These are phyloP conservation scores for Seladonia tumulorum DNA, from an alignment of 2,888 invertebrate genomes.

Conservation along the genomic window DNA sequence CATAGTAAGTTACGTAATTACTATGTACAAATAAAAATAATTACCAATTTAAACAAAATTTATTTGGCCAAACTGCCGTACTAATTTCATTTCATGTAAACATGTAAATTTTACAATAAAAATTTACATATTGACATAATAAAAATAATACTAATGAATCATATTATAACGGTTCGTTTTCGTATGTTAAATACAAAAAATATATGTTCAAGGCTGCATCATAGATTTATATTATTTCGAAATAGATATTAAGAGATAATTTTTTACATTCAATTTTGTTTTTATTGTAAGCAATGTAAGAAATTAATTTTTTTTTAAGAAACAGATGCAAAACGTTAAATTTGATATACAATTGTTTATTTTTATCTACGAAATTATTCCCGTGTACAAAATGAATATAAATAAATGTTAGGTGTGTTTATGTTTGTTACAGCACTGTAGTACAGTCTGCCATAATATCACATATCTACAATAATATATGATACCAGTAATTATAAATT, in stretches of 20 bases:
- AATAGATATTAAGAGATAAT: background rate
- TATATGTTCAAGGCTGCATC: conserved; percentile 25
- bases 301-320: conserved; percentile 28
- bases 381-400: conserved; percentile 83
- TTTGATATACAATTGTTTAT: conserved; percentile 73
- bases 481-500: conserved; percentile 74
- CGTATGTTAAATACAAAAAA: conserved; percentile 32
- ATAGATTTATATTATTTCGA: conserved; percentile 18
- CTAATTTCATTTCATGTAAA: background rate
- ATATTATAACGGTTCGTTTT: background rate
- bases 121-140: conserved; percentile 49
- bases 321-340: conserved; percentile 41
- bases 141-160: conserved; percentile 4
- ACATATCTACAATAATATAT: conserved; percentile 74
- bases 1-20: conserved; percentile 15
- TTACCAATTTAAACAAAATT: conserved; percentile 21
- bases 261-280: conserved; percentile 12
- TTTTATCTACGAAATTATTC: conserved; percentile 80
- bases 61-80: conserved; percentile 1
- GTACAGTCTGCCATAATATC: conserved; percentile 72
- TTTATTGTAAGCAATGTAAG: conserved; percentile 31
- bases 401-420: conserved; percentile 81
- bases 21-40: conserved; percentile 46
- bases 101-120: conserved; percentile 23
- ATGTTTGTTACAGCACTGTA: conserved; percentile 70